Evolutionary conservation across 2,888 invertebrate genomes (phyloP), one percentile per base, ranked within the genome.

Genomic region (Rhagonycha lutea): DNA sequence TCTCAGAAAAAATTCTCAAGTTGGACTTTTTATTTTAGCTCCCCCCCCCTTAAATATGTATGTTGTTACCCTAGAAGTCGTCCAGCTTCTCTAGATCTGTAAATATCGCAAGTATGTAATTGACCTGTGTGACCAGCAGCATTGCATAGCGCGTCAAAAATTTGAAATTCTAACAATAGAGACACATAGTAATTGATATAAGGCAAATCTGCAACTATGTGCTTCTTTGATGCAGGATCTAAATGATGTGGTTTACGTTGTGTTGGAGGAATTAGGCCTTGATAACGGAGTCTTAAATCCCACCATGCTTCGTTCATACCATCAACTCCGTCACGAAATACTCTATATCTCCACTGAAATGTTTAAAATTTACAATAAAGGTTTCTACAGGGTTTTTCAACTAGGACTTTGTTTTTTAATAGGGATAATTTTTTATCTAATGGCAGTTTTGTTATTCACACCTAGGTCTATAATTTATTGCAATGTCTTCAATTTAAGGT

Each of bases 151-250:
- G 94, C 92, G 81, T 95, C 92, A 85, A 93, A 94, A 70, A 97
- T 91, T 89, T 96, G 96, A 88, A 96, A 97, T 88, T 97, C 95
- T 73, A 96, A 87, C 5, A 96, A 89, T 14, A 94, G 91, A 0
- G 94, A 94, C 2, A 96, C 92, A 85, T 96, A 96, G 86, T 96
- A 96, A 85, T 95, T 94, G 80, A 90, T 90, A 86, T 90, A 92
- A 77, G 91, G 91, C 87, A 92, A 90, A 86, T 96, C 94, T 3
- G 94, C 92, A 4, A 94, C 92, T 8, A 96, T 89, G 84, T 96
- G 96, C 84, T 94, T 94, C 83, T 96, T 96, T 1, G 96, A 91
- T 1, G 93, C 96, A 0, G 96, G 93, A 84, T 96, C 96, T 81
- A 96, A 95, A 85, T 96, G 94, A 0, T 90, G 89, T 84, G 95